Evolutionary conservation across 2,888 invertebrate genomes (phyloP), one percentile per base, ranked within the genome.

Genomic region (Mechanitis mazaeus): DNA sequence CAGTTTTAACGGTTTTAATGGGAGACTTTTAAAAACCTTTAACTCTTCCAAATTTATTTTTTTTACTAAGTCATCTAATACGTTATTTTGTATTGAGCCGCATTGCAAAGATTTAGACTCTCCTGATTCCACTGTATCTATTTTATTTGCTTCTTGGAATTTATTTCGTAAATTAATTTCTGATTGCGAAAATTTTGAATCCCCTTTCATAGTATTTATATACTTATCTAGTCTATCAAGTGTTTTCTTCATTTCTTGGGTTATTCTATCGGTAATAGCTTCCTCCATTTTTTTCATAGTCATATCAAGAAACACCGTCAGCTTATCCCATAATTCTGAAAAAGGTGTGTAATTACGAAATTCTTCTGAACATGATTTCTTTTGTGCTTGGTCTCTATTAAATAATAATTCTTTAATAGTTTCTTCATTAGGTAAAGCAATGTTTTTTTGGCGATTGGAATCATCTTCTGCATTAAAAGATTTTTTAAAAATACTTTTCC

Each of bases 231-330:
- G 65, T 56, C 69, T 64, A n/a, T 59, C 61, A 5, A 72, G 61
- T 5, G 75, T 59, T 45, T 66, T 75, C 46, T 75, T 81, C n/a
- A 87, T 63, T 69, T 85, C 83, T 33, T 61, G 77, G 5, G 77
- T 61, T 54, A 87, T 79, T 72, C 78, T 86, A 0, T 82, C 77
- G 7, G 76, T 69, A 33, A 89, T 59, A 3, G 77, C 75, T 3
- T 79, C 74, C 72, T 87, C 86, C 9, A 87, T 70, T 68, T 71
- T 79, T 69, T 76, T 79, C 0, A 85, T 68, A 57, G 82, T 73
- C 38, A 75, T 58, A 60, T 88, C 85, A 54, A 89, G 63, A 2
- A 77, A 71, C 64, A 72, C 45, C 4, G 75, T 72, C 5, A 88
- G 65, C 60, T 72, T 78, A 3, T 85, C 81, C 81, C 79, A 84